A percentile compares a stretch with the other conserved stretches of the same genome.
Evolutionary conservation across 2,797 vertebrate species (phyloP).

Genomic region (Myripristis murdjan): DNA sequence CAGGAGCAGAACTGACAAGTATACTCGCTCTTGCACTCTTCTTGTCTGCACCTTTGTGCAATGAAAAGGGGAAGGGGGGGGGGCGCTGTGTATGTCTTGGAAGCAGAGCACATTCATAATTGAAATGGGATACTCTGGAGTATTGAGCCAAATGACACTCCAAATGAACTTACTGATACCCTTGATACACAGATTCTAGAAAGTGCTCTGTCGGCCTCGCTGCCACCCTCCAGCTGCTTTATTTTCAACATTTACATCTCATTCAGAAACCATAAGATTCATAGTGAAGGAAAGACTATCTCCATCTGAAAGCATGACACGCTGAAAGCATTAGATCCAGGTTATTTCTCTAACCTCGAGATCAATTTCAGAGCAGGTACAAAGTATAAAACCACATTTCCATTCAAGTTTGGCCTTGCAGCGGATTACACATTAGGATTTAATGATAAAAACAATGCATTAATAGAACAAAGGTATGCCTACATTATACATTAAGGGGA

Average conservation of each 20-base stretch:
- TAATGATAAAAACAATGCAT: neutral
- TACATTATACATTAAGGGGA: too few species aligned
- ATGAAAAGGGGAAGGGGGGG: neutral
- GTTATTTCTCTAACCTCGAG: neutral
- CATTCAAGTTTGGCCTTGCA: neutral
- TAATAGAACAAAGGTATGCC: too few species aligned
- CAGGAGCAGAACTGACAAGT: neutral
- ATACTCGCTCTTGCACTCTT: neutral
- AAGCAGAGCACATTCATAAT: constrained; percentile 26
- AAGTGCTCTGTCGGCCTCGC: constrained; percentile 22
- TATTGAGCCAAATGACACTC: constrained; percentile 36
- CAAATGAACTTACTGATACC: constrained; percentile 48
- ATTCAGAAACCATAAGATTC: neutral
- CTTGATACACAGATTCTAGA: constrained; percentile 14
- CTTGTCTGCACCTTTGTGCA: neutral
- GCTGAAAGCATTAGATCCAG: too few species aligned
- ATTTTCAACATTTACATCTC: neutral
- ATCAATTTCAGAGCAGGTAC: neutral
- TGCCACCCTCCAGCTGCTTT: constrained; percentile 27
- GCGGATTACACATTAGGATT: neutral
- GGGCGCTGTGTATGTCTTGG: constrained; percentile 1
- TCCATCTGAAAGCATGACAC: neutral
- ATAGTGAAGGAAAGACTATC: neutral
- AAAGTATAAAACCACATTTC: neutral
- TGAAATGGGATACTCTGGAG: constrained; percentile 41